phyloP scores from a whole-genome alignment of 2,888 invertebrate species.

The Pardosa pseudoannulata region DNA sequence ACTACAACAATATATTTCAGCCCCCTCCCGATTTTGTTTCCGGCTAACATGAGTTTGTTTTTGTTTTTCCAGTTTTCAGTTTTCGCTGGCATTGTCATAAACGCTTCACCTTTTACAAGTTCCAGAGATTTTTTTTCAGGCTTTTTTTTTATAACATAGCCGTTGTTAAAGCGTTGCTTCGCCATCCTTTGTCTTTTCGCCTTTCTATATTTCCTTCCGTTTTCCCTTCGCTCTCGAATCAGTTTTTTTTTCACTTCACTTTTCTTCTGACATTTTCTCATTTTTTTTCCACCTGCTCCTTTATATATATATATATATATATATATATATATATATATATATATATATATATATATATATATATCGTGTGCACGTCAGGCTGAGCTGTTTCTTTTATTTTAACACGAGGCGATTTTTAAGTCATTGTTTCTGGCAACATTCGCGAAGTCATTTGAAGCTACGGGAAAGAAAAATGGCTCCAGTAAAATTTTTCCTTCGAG shows the following conservation, averaged over 20 bases:
- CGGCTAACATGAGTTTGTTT: slow-evolving; percentile 60
- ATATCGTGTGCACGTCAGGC: slow-evolving; percentile 63
- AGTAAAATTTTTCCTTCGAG: slow-evolving; percentile 14
- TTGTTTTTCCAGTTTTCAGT: slow-evolving; percentile 51
- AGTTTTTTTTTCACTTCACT: slow-evolving; percentile 34
- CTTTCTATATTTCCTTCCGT: slow-evolving; percentile 64
- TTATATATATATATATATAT: slow-evolving; percentile 27
- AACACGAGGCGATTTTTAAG: slow-evolving; percentile 62
- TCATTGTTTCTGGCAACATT: slow-evolving; percentile 66
- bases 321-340: too few species aligned
- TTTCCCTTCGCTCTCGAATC: slow-evolving; percentile 59
- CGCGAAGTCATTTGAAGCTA: slow-evolving; percentile 63
- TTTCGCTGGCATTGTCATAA: slow-evolving; percentile 56
- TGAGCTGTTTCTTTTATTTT: slow-evolving; percentile 45
- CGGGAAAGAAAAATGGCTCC: slow-evolving; percentile 57
- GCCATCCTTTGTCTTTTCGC: slow-evolving; percentile 63
- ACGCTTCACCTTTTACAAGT: slow-evolving; percentile 67
- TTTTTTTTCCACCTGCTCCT: background rate
- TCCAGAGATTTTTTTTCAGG: slow-evolving; percentile 44
- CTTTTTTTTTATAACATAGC: slow-evolving; percentile 37
- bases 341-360: slow-evolving; percentile 4
- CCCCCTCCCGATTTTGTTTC: slow-evolving; percentile 55
- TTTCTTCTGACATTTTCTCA: slow-evolving; percentile 18
- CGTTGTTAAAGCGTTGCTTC: slow-evolving; percentile 56
- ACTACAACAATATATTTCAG: slow-evolving; percentile 59